phyloP scores from a whole-genome alignment of 2,888 invertebrate species.

The Polyploca ridens region DNA sequence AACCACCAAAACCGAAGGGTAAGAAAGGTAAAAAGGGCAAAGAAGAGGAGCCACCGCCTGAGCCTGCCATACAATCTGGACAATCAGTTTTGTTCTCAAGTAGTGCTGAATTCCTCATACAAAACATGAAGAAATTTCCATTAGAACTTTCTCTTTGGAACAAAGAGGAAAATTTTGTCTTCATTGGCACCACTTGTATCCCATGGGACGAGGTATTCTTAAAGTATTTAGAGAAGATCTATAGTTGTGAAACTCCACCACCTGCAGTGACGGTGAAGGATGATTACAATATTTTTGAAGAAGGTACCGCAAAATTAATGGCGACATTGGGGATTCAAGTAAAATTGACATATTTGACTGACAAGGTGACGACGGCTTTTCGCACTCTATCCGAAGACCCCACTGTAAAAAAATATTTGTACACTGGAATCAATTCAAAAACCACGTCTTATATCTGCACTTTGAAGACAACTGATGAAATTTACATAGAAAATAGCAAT shows the following conservation, averaged over 20 bases:
- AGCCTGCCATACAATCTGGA: constrained; percentile 72
- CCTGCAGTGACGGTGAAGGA: constrained; percentile 61
- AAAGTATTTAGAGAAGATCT: constrained; percentile 58
- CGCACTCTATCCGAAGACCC: constrained; percentile 75
- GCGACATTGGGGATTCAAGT: constrained; percentile 72
- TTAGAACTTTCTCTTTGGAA: constrained; percentile 73
- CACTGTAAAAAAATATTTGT: constrained; percentile 64
- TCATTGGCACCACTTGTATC: constrained; percentile 62
- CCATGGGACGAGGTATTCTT: constrained; percentile 71
- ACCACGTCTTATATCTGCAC: constrained; percentile 75
- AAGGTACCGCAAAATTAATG: constrained; percentile 70
- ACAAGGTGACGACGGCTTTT: constrained; percentile 69
- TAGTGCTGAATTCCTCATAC: constrained; percentile 67
- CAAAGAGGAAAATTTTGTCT: constrained; percentile 67
- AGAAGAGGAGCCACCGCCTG: constrained; percentile 60
- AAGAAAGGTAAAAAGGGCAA: constrained; percentile 65
- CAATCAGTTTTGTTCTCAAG: constrained; percentile 75
- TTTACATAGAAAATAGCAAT: constrained; percentile 63
- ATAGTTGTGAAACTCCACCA: constrained; percentile 46
- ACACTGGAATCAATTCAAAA: constrained; percentile 76
- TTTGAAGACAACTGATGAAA: constrained; percentile 72
- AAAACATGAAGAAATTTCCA: constrained; percentile 68
- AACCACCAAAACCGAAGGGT: constrained; percentile 53
- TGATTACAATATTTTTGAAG: constrained; percentile 76
- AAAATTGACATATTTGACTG: constrained; percentile 65